phyloP scores from a whole-genome alignment of 2,888 invertebrate genomes.

The Zygogramma bicolorata region DNA sequence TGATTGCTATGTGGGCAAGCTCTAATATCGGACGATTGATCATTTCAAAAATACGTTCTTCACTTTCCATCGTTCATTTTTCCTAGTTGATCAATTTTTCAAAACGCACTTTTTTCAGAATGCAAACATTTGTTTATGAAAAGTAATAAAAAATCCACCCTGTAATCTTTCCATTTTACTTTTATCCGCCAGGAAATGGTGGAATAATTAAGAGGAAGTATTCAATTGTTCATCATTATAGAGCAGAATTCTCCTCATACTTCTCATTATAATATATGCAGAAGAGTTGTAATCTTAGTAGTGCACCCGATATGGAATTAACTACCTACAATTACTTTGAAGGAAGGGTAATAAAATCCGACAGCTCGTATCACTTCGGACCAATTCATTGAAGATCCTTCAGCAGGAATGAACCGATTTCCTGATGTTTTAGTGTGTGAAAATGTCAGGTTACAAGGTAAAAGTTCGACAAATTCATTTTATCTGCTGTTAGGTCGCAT shows the following conservation, averaged over 20 bases:
- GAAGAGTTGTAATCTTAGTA: not conserved
- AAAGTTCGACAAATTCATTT: not conserved
- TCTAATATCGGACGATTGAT: no score
- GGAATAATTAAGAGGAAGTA: no score
- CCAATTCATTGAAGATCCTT: conserved; percentile 7
- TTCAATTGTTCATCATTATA: conserved; percentile 1
- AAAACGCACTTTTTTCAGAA: no score
- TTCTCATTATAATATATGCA: conserved; percentile 4
- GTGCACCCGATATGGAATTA: not conserved
- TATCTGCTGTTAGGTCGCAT: no score
- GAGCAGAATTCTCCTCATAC: not conserved
- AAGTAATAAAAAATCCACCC: no score
- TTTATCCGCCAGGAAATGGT: no score
- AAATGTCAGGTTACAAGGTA: conserved; percentile 20
- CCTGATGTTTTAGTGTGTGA: not conserved
- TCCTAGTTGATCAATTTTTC: no score
- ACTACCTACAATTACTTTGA: not conserved
- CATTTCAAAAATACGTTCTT: no score
- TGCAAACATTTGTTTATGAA: no score
- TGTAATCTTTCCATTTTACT: no score
- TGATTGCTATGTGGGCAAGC: no score
- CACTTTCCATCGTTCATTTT: no score
- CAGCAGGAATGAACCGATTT: not conserved
- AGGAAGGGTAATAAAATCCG: conserved; percentile 21
- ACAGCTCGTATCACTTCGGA: not conserved